These are phyloP conservation scores for Acrocephalus scirpaceus DNA, from an alignment of 2,797 vertebrate species.

Conservation along the genomic window DNA sequence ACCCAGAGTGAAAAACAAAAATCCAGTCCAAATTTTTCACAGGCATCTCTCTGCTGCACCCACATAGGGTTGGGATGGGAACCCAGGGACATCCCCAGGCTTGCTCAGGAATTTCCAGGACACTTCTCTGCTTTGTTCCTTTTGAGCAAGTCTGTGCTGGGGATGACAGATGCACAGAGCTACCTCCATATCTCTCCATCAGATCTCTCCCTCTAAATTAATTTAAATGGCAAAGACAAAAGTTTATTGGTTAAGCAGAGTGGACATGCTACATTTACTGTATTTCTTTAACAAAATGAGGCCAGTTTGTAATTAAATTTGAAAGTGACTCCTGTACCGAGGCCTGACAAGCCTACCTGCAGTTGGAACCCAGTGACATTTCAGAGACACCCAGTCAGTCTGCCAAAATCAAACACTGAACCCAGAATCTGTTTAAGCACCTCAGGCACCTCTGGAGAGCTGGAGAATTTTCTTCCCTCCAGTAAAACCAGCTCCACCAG, in stretches of 20 bases:
- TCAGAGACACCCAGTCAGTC: background rate
- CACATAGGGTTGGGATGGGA: background rate
- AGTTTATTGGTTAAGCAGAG: constrained; percentile 7
- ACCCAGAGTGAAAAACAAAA: background rate
- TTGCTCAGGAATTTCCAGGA: background rate
- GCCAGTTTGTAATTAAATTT: constrained; percentile 10
- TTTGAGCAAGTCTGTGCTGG: background rate
- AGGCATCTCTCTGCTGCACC: background rate
- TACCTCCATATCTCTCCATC: background rate
- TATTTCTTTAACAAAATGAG: constrained; percentile 9
- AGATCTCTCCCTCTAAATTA: background rate
- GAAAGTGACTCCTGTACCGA: background rate
- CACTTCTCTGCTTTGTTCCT: background rate
- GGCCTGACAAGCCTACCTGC: constrained; percentile 22
- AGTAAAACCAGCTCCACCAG: background rate
- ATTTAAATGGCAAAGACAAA: constrained; percentile 7
- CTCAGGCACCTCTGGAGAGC: background rate
- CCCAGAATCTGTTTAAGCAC: background rate
- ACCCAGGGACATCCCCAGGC: background rate
- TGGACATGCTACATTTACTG: background rate
- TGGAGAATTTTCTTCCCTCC: background rate
- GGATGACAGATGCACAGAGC: background rate
- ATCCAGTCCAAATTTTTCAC: background rate
- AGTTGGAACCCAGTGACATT: constrained; percentile 25
- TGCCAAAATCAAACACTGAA: background rate